Evolutionary conservation across 2,113 vertebrate species (phyloP).

Genomic region (Todiramphus saurophagus): DNA sequence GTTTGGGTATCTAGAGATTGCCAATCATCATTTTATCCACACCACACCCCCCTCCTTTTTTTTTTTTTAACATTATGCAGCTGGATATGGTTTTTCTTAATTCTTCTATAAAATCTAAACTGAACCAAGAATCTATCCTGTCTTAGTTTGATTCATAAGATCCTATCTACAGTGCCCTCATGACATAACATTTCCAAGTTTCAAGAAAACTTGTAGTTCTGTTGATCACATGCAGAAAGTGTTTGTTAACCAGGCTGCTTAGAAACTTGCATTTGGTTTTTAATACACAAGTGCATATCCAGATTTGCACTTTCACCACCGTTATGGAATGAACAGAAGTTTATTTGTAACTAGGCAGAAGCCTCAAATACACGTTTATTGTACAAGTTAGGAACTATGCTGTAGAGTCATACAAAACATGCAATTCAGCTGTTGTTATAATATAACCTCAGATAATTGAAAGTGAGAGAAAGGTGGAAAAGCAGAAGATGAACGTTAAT

Average conservation of each 20-base stretch:
- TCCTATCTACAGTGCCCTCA: background rate
- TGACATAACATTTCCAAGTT: background rate
- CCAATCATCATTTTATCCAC: background rate
- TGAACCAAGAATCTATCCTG: background rate
- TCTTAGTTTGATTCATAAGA: background rate
- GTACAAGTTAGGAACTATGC: background rate
- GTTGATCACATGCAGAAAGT: background rate
- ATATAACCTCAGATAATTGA: background rate
- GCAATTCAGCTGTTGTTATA: background rate
- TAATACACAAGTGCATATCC: background rate
- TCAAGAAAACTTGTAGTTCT: background rate
- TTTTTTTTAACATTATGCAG: background rate
- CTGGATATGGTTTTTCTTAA: background rate
- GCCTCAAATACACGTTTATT: background rate
- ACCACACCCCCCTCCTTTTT: accelerated
- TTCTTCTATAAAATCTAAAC: background rate
- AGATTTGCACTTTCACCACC: background rate
- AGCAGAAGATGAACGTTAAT: background rate
- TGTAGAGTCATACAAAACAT: background rate
- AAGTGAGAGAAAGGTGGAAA: background rate
- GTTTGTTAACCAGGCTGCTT: background rate
- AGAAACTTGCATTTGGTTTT: background rate
- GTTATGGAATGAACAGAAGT: background rate
- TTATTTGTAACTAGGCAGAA: background rate
- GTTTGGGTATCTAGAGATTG: background rate